Evolutionary conservation across 2,888 invertebrate genomes (phyloP).

Genomic region (Andricus quercusramuli): DNA sequence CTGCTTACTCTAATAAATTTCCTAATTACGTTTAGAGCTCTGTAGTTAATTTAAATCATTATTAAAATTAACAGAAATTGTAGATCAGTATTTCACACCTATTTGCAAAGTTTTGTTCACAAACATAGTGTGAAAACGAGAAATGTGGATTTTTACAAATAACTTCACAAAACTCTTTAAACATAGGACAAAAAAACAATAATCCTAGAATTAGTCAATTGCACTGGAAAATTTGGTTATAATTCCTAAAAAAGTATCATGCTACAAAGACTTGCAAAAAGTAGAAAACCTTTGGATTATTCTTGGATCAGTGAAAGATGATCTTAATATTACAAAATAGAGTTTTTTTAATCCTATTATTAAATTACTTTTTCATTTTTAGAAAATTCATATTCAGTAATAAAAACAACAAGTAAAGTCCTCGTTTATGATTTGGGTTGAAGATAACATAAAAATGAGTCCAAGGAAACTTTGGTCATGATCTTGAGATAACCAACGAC

Average conservation of each 20-base stretch:
- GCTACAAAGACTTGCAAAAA: background rate
- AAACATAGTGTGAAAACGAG: too few species aligned
- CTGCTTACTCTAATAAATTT: background rate
- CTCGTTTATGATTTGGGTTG: background rate
- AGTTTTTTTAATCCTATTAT: background rate
- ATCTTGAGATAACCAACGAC: conserved; percentile 10
- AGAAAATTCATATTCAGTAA: background rate
- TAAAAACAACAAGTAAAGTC: background rate
- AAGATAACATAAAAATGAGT: conserved; percentile 16
- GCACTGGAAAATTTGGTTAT: too few species aligned
- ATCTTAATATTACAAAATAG: too few species aligned
- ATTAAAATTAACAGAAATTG: background rate
- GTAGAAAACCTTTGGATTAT: background rate
- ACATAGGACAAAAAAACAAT: background rate
- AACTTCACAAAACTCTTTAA: background rate
- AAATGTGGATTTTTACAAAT: background rate
- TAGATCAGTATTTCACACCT: too few species aligned
- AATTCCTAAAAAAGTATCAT: too few species aligned
- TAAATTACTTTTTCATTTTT: background rate
- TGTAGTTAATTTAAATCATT: background rate
- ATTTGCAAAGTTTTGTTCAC: too few species aligned
- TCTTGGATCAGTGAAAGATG: too few species aligned
- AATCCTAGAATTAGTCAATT: background rate
- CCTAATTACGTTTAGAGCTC: background rate
- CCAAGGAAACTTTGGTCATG: conserved; percentile 15